Percentiles rank a stretch among this genome's conserved stretches.
Conservation (phyloP, 1,140 invertebrate species). For the Cardiocondyla obscurior region DNA sequence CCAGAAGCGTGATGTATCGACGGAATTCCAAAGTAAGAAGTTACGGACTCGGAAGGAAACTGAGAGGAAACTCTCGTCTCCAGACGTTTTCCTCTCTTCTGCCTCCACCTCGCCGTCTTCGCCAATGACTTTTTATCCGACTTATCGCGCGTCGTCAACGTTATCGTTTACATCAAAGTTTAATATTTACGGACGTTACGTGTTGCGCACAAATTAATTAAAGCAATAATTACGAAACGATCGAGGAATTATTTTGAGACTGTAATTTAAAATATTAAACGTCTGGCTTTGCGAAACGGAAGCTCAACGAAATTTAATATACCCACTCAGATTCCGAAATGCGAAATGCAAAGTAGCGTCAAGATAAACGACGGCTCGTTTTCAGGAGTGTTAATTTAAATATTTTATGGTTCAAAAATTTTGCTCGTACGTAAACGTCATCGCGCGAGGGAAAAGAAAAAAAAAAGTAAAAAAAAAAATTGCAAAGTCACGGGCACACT, state of each 20-base stretch:
- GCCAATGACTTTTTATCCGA: neutral
- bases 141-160: constrained; percentile 7
- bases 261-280: neutral
- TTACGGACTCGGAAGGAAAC: constrained; percentile 68
- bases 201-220: neutral
- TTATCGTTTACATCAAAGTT: neutral
- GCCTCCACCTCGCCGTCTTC: constrained; percentile 61
- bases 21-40: constrained; percentile 80
- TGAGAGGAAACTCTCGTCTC: constrained; percentile 67
- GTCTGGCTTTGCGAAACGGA: neutral
- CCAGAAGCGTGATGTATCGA: constrained; percentile 82
- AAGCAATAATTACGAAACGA: neutral
- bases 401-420: neutral
- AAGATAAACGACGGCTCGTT: neutral
- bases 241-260: neutral
- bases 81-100: constrained; percentile 70
- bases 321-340: neutral
- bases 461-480: neutral
- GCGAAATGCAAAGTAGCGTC: neutral
- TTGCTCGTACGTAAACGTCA: neutral
- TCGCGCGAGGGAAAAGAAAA: neutral
- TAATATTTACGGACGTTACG: neutral
- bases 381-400: neutral
- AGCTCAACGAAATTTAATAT: neutral
- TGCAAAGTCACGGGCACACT: constrained; percentile 39